phyloP scores from a whole-genome alignment of 2,797 vertebrate genomes.

The Micropoecilia bifurca region DNA sequence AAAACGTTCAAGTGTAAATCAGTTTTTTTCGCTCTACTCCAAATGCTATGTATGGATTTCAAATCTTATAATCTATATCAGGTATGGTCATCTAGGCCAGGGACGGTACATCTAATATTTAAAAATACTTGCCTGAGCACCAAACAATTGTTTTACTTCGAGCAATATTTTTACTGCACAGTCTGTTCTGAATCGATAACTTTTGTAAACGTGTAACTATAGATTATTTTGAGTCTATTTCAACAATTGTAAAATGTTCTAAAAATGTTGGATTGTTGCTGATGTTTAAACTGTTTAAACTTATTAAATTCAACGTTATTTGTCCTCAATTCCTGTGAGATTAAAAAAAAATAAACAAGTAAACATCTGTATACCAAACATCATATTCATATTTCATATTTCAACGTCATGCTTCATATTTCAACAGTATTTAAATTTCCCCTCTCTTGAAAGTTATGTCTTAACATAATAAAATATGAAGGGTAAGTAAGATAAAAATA shows the following conservation, averaged over 20 bases:
- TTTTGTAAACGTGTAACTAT: background rate
- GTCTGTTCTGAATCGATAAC: background rate
- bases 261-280: background rate
- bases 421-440: background rate
- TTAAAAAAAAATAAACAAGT: background rate
- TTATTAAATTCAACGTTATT: background rate
- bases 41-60: background rate
- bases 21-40: background rate
- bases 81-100: background rate
- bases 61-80: background rate
- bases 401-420: background rate
- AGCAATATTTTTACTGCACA: background rate
- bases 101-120: background rate
- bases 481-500: slow-evolving; percentile 1
- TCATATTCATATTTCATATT: background rate
- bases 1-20: slow-evolving; percentile 2
- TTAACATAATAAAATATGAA: background rate
- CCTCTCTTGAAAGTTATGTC: background rate
- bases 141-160: background rate
- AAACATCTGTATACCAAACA: background rate
- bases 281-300: background rate
- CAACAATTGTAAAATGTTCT: background rate
- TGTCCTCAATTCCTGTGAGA: background rate
- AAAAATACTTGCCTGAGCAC: background rate
- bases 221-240: background rate